phyloP scores from a whole-genome alignment of 2,113 vertebrate genomes.

The Accipiter cooperii region DNA sequence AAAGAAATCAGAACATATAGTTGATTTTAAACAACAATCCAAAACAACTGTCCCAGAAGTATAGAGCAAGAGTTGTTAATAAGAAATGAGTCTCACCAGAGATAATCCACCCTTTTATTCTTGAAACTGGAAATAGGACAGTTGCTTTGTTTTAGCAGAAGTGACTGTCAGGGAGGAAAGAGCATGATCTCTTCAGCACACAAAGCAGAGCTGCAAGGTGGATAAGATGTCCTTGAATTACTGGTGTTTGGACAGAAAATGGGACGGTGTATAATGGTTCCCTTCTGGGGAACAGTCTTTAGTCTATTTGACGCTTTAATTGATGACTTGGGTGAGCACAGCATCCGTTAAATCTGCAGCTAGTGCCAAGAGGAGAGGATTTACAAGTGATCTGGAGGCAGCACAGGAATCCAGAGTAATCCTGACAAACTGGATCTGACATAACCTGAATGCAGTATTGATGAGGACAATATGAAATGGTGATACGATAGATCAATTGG shows the following conservation, averaged over 20 bases:
- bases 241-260: neutral
- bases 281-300: neutral
- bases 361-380: neutral
- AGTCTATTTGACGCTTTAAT: neutral
- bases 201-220: neutral
- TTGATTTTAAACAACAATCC: neutral
- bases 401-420: neutral
- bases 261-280: fast-evolving
- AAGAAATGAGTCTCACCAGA: neutral
- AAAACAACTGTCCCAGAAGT: neutral
- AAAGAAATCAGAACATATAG: neutral
- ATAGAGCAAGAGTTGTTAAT: neutral
- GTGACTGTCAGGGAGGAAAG: neutral
- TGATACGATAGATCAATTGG: neutral
- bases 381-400: constrained; percentile 1
- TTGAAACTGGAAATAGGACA: neutral
- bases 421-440: neutral
- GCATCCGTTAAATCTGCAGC: neutral
- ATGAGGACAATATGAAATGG: neutral
- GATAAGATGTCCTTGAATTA: neutral
- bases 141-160: neutral
- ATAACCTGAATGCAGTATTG: neutral
- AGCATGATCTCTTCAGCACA: neutral
- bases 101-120: neutral
- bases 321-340: neutral